Conservation (phyloP, 92 coral and sea anemone genomes). For the Actinostola sp. region DNA sequence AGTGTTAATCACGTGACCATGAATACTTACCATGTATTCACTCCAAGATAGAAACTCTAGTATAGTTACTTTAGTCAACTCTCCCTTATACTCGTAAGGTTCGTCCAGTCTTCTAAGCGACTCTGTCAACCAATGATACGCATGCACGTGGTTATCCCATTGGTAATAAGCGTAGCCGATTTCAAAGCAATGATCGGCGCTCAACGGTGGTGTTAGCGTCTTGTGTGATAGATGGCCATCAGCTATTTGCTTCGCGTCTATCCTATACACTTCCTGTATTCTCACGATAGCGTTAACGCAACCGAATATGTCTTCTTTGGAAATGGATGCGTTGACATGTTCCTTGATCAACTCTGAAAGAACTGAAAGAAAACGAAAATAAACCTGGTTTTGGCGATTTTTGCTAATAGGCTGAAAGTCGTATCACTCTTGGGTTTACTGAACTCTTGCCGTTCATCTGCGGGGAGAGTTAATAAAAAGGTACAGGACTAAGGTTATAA, state of each 20-base stretch:
- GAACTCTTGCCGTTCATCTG: too few relatives aligned
- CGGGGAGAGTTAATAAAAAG: too few relatives aligned
- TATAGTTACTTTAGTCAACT: constrained; percentile 49
- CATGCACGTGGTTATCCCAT: constrained; percentile 55
- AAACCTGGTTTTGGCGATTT: too few relatives aligned
- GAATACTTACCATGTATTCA: constrained; percentile 81
- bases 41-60: constrained; percentile 93
- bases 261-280: constrained; percentile 84
- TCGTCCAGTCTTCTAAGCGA: constrained; percentile 63
- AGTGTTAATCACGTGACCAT: too few relatives aligned
- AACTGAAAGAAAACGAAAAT: constrained; percentile 29
- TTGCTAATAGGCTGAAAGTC: too few relatives aligned
- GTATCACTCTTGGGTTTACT: too few relatives aligned
- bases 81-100: constrained; percentile 68
- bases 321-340: constrained; percentile 65
- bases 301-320: constrained; percentile 71
- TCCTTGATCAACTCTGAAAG: constrained; percentile 50
- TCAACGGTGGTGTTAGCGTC: constrained; percentile 63
- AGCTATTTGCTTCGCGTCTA: constrained; percentile 70
- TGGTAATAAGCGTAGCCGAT: constrained; percentile 73
- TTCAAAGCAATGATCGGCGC: constrained; percentile 87
- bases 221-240: constrained; percentile 68
- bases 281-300: constrained; percentile 83
- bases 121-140: constrained; percentile 81
- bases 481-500: too few relatives aligned